Evolutionary conservation across 2,888 invertebrate genomes (phyloP).

Genomic region (Drosophila maculinotata): DNA sequence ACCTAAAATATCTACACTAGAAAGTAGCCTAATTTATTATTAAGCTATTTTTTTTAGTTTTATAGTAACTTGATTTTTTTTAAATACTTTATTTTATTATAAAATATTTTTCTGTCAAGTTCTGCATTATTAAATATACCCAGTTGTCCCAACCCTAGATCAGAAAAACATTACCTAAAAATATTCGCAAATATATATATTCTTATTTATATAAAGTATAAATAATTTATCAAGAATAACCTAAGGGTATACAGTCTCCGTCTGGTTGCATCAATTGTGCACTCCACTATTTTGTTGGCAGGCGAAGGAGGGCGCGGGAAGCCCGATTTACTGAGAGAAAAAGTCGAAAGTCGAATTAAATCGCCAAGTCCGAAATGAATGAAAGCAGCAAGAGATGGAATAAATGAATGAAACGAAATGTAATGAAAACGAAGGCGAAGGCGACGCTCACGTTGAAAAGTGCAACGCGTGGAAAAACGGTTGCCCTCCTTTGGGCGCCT

Average conservation of each 20-base stretch:
- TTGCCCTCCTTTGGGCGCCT: conserved; percentile 47
- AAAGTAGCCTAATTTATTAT: too few species aligned
- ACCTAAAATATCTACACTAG: too few species aligned
- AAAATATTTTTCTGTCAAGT: too few species aligned
- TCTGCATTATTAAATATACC: too few species aligned
- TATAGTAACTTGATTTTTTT: too few species aligned
- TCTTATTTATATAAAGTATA: too few species aligned
- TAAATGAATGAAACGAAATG: conserved; percentile 74
- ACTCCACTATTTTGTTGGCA: conserved; percentile 5
- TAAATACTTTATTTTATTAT: too few species aligned
- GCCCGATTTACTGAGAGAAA: conserved; percentile 22
- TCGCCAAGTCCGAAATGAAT: conserved; percentile 73
- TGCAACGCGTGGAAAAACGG: conserved; percentile 63
- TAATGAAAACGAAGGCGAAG: conserved; percentile 74
- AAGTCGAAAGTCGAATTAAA: conserved; percentile 75
- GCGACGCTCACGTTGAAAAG: conserved; percentile 56
- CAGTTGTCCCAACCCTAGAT: too few species aligned
- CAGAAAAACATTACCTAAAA: too few species aligned
- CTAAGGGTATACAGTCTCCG: conserved; percentile 19
- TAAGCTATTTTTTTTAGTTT: too few species aligned
- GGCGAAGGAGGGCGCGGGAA: conserved; percentile 22
- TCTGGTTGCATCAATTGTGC: not conserved
- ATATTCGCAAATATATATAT: too few species aligned
- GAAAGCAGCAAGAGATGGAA: conserved; percentile 59
- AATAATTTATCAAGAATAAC: too few species aligned